Conservation (phyloP, 2,888 invertebrate species). For the Auanema sp. region DNA sequence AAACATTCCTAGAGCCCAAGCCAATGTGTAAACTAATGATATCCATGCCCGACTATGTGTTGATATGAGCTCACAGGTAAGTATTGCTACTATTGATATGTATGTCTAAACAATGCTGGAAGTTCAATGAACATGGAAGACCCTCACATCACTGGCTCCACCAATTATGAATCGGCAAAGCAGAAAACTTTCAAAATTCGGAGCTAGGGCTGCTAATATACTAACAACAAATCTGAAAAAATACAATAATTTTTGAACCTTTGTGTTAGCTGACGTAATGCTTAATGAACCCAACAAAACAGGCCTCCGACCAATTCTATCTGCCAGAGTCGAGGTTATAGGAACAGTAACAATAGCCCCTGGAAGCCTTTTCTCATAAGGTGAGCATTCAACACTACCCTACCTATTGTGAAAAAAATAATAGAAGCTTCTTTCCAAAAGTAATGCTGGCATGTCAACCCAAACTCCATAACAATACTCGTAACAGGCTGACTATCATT, state of each 20-base stretch:
- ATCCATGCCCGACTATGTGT: constrained; percentile 18
- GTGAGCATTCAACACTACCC: not conserved
- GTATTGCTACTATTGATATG: constrained; percentile 17
- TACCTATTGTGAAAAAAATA: not conserved
- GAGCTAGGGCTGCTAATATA: constrained; percentile 1
- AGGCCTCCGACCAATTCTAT: constrained; percentile 1
- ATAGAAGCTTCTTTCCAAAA: not conserved
- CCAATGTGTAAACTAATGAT: constrained; percentile 11
- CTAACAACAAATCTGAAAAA: not conserved
- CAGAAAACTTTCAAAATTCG: constrained; percentile 5
- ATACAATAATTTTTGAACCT: not conserved
- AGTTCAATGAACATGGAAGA: not conserved
- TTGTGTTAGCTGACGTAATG: not conserved
- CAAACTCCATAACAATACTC: constrained; percentile 2
- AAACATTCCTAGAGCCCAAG: constrained; percentile 11
- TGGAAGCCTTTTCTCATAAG: not conserved
- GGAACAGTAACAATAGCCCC: not conserved
- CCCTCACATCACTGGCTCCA: constrained; percentile 8
- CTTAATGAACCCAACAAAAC: not conserved
- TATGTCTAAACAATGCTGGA: constrained; percentile 8
- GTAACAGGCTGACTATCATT: constrained; percentile 4
- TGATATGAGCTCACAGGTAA: constrained; percentile 18
- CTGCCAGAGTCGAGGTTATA: not conserved
- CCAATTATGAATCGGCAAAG: constrained; percentile 8
- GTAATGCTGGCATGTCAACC: not conserved